Evolutionary conservation across 2,113 vertebrate species (phyloP).

Genomic region (Phalacrocorax brasilianus): DNA sequence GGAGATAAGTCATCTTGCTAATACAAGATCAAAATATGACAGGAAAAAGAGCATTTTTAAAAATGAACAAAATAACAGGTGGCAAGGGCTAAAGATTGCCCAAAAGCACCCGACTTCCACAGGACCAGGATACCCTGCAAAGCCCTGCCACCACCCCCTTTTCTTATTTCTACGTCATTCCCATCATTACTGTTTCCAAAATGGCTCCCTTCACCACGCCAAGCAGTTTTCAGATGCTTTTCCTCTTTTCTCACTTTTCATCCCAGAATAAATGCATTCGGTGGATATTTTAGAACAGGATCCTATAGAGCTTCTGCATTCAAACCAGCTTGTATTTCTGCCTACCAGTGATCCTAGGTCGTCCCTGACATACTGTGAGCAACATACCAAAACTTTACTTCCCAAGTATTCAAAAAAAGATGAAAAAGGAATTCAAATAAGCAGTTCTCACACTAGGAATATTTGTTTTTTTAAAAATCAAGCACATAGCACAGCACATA

Average conservation of each 20-base stretch:
- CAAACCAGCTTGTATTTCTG: not conserved
- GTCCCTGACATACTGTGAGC: not conserved
- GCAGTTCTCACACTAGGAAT: not conserved
- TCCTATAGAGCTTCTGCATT: not conserved
- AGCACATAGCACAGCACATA: not conserved
- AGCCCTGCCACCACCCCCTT: not conserved
- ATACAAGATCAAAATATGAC: not conserved
- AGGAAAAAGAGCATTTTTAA: not conserved
- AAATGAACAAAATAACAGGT: not conserved
- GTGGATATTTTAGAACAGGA: not conserved
- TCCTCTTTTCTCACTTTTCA: not conserved
- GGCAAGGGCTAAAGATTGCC: not conserved
- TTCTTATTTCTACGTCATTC: not conserved
- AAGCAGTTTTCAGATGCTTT: not conserved
- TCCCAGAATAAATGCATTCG: not conserved
- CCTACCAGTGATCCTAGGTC: not conserved
- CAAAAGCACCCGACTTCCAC: not conserved
- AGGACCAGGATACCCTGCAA: not conserved
- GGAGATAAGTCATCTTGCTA: not conserved
- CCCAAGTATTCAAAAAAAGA: not conserved
- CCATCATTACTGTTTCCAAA: not conserved
- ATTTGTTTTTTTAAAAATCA: not conserved
- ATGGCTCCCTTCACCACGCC: not conserved
- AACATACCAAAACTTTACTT: not conserved
- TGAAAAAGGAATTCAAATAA: not conserved